phyloP scores from a whole-genome alignment of 1,140 invertebrate species.

The Oncopeltus fasciatus region DNA sequence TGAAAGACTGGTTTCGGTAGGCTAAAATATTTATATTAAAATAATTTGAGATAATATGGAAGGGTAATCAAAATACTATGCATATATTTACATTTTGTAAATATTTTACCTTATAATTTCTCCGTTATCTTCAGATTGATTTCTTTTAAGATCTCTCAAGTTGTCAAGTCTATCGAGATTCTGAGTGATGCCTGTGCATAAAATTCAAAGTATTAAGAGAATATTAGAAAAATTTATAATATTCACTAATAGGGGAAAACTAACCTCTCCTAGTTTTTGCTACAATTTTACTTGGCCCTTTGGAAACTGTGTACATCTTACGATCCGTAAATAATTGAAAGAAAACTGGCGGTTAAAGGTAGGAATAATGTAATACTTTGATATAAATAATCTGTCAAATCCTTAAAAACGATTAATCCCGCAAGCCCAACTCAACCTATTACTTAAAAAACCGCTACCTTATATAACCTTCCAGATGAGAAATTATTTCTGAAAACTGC shows the following conservation, averaged over 20 bases:
- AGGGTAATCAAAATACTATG: neutral
- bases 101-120: slow-evolving; percentile 42
- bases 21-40: slow-evolving; percentile 29
- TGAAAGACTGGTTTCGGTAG: slow-evolving; percentile 55
- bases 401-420: too few species aligned
- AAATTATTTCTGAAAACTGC: too few species aligned
- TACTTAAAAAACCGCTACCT: too few species aligned
- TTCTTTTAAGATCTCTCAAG: slow-evolving; percentile 39
- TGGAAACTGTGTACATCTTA: slow-evolving; percentile 68
- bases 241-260: slow-evolving; percentile 16
- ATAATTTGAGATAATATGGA: neutral
- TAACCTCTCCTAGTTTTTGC: slow-evolving; percentile 69
- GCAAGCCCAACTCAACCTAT: too few species aligned
- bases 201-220: slow-evolving; percentile 7
- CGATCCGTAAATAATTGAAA: neutral
- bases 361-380: too few species aligned
- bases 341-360: too few species aligned
- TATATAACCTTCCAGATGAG: too few species aligned
- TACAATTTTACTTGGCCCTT: slow-evolving; percentile 71
- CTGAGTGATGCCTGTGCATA: slow-evolving; percentile 43
- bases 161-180: slow-evolving; percentile 52
- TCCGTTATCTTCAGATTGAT: slow-evolving; percentile 26
- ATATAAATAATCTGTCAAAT: too few species aligned
- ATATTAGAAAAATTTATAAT: neutral
- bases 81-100: neutral